These are phyloP conservation scores for Sphaeramia orbicularis DNA, from an alignment of 2,797 vertebrate species.

Conservation along the genomic window DNA sequence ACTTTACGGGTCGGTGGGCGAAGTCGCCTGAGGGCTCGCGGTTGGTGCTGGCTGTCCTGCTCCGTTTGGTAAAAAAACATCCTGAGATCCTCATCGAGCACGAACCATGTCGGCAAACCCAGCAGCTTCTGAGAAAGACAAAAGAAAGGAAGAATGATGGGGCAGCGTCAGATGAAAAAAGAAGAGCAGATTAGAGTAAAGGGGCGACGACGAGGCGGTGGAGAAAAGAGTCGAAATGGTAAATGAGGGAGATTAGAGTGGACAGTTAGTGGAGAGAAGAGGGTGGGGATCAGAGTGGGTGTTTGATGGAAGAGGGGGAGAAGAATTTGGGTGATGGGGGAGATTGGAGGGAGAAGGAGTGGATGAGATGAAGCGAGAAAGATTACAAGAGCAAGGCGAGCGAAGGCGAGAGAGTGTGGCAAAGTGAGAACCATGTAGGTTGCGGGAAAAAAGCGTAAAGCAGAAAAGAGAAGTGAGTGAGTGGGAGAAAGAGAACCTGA, in stretches of 20 bases:
- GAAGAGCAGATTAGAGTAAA: background rate
- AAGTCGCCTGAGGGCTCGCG: constrained; percentile 89
- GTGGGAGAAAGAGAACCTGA: constrained; percentile 70
- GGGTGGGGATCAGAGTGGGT: constrained; percentile 11
- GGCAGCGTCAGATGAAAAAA: background rate
- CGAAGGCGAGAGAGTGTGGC: constrained; percentile 57
- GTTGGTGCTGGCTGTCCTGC: constrained; percentile 88
- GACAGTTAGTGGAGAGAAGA: background rate
- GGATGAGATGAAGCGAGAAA: constrained; percentile 41
- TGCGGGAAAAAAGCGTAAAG: constrained; percentile 46
- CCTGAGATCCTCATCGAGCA: constrained; percentile 90
- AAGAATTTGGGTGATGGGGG: constrained; percentile 25
- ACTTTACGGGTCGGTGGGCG: constrained; percentile 93
- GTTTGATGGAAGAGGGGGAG: constrained; percentile 36
- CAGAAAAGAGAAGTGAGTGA: constrained; percentile 72
- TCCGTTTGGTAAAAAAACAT: constrained; percentile 95
- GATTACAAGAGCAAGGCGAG: constrained; percentile 50
- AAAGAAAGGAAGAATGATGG: constrained; percentile 2
- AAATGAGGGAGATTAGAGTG: background rate
- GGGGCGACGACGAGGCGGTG: background rate
- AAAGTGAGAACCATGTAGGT: constrained; percentile 63
- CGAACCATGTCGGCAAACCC: constrained; percentile 88
- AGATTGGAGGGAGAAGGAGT: constrained; percentile 21
- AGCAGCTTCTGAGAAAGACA: constrained; percentile 86
- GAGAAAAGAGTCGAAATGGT: background rate